Base-by-base conservation (phyloP, 2,113 vertebrate species). In the Platanista minor region DNA sequence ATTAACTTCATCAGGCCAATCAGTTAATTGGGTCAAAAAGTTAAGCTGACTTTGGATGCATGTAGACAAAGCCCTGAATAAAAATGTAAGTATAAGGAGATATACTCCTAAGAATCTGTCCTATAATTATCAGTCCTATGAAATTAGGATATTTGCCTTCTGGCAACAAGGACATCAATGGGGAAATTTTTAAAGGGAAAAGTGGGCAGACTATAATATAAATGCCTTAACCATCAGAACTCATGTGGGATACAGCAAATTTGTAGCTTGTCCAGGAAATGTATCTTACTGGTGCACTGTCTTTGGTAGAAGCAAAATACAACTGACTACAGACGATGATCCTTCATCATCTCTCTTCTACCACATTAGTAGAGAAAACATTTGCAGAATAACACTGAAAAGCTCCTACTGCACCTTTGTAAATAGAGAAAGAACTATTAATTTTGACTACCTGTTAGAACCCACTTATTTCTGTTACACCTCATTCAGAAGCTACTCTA, bases 11-110 rank as follows among this genome's bases (percentile, higher is more conserved):
- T 88, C 81, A 96, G 83, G 87, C 91, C 94, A 98, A 96, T 97
- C 87, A 93, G 93, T 87, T 98, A 98, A 97, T 92, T 97, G 90
- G 93, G 95, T 97, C 95, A 96, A 95, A 97, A 97, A 97, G 93
- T 95, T 97, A 96, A 91, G 72, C 29, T 96, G 91, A 94, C 66
- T 97, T 75, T 72, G 33, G 64, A 92, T 57, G 46, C 83, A 74
- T 41, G 1, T n/a, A 88, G 82, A 89, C 82, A 96, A 96, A 87
- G 57, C 57, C 43, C 91, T 69, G 39, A 77, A 80, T 90, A 54
- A 96, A 97, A 96, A 87, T 6, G 13, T 18, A 85, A 84, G 83
- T 23, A 57, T 64, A 67, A 90, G 23, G 54, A 90, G 31, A 78
- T 36, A 87, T 25, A 91, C 1, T 59, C 64, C n/a, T 15, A 80